Conservation (phyloP, 2,797 vertebrate species). For the Sebastes oblongus region DNA sequence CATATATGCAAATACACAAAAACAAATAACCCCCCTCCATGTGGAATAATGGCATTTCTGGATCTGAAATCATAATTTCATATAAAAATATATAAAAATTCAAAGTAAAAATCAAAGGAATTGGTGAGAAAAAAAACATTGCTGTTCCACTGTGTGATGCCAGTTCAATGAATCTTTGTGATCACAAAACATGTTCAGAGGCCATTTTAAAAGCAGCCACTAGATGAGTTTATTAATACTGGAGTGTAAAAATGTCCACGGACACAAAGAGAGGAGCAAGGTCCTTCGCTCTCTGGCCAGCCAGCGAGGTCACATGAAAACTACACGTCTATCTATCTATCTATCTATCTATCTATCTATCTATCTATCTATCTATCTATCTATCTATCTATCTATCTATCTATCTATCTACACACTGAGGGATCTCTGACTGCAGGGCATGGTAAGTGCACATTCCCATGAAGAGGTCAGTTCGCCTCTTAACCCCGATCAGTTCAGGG, state of each 20-base stretch:
- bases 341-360: conserved; percentile 58
- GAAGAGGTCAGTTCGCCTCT: conserved; percentile 33
- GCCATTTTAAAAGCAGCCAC: conserved; percentile 71
- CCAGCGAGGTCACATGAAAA: conserved; percentile 82
- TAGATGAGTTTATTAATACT: conserved; percentile 73
- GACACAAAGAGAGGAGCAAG: conserved; percentile 75
- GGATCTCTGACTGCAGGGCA: conserved; percentile 74
- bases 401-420: conserved; percentile 77
- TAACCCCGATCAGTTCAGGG: conserved; percentile 72
- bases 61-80: conserved; percentile 73
- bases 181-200: conserved; percentile 45
- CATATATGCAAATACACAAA: conserved; percentile 80
- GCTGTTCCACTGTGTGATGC: conserved; percentile 52
- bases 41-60: conserved; percentile 72
- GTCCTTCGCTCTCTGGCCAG: conserved; percentile 85
- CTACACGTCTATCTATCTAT: conserved; percentile 66
- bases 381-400: conserved; percentile 18
- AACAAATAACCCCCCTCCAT: conserved; percentile 71
- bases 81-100: conserved; percentile 81
- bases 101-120: conserved; percentile 64
- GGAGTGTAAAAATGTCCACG: conserved; percentile 73
- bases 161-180: conserved; percentile 39
- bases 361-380: conserved; percentile 69
- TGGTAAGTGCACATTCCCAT: conserved; percentile 44
- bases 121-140: conserved; percentile 45